A percentile compares a stretch with the other conserved stretches of the same genome.
phyloP scores from a whole-genome alignment of 1,140 invertebrate species.

The Pachyrhynchus sulphureomaculatus region DNA sequence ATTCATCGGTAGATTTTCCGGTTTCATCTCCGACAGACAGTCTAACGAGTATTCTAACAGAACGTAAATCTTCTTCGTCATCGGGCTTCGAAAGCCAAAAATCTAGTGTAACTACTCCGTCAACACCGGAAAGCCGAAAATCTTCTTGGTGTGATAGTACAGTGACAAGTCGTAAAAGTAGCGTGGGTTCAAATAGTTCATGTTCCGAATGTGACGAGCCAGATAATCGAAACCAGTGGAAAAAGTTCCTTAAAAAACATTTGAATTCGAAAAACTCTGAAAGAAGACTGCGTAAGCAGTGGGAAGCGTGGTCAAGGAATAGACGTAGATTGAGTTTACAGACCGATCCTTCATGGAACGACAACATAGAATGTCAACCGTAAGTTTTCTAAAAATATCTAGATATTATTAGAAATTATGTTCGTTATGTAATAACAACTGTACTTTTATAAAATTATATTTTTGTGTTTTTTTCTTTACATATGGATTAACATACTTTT shows the following conservation, averaged over 20 bases:
- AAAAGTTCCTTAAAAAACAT: conserved; percentile 58
- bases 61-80: conserved; percentile 38
- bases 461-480: too few species aligned
- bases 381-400: conserved; percentile 33
- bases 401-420: not conserved
- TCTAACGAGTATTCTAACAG: conserved; percentile 40
- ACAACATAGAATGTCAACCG: conserved; percentile 34
- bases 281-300: conserved; percentile 57
- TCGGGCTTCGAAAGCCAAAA: conserved; percentile 45
- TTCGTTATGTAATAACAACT: not conserved
- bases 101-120: conserved; percentile 43
- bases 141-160: conserved; percentile 40
- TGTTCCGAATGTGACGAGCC: conserved; percentile 59
- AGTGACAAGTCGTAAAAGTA: conserved; percentile 54
- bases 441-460: not conserved
- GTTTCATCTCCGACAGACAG: conserved; percentile 42
- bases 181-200: conserved; percentile 57
- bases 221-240: conserved; percentile 55
- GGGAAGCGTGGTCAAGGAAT: conserved; percentile 60
- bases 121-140: conserved; percentile 41
- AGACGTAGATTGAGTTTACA: conserved; percentile 50
- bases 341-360: conserved; percentile 14
- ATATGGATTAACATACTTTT: too few species aligned
- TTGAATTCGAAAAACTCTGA: conserved; percentile 57
- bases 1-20: conserved; percentile 32